Percentiles rank a stretch among this genome's conserved stretches.
Conservation (phyloP, 2,888 invertebrate species). For the Cordilura impudica region DNA sequence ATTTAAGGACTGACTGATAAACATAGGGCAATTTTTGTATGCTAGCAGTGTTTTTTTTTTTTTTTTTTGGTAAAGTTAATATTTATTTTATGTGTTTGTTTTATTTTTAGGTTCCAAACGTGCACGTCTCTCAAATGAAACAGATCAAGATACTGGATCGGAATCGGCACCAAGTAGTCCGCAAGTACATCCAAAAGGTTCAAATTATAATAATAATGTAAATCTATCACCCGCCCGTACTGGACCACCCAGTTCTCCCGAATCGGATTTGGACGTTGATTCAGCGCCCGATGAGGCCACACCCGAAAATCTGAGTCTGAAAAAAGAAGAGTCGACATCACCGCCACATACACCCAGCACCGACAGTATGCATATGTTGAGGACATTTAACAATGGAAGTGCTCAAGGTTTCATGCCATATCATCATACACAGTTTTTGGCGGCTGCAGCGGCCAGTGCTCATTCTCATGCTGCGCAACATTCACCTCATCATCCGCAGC, state of each 20-base stretch:
- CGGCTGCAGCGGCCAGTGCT: slow-evolving; percentile 69
- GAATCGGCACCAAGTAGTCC: slow-evolving; percentile 78
- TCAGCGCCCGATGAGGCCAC: slow-evolving; percentile 80
- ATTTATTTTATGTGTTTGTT: neutral
- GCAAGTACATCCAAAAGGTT: slow-evolving; percentile 70
- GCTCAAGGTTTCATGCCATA: slow-evolving; percentile 79
- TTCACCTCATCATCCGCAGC: slow-evolving; percentile 66
- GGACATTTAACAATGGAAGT: slow-evolving; percentile 73
- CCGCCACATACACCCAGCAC: slow-evolving; percentile 77
- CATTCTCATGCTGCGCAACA: slow-evolving; percentile 63
- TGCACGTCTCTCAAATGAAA: slow-evolving; percentile 77
- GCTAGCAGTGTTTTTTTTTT: neutral
- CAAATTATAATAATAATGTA: slow-evolving; percentile 70
- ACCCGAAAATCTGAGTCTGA: slow-evolving; percentile 90
- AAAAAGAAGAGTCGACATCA: slow-evolving; percentile 80
- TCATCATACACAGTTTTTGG: slow-evolving; percentile 73
- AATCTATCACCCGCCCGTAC: slow-evolving; percentile 77
- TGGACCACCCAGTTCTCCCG: slow-evolving; percentile 78
- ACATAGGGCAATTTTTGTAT: neutral
- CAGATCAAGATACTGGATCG: slow-evolving; percentile 78
- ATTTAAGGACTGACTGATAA: neutral
- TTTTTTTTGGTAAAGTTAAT: neutral
- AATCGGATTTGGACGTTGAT: slow-evolving; percentile 78
- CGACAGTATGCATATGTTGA: slow-evolving; percentile 74
- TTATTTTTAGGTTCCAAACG: slow-evolving; percentile 75